Percentiles rank a stretch among this genome's conserved stretches.
Evolutionary conservation across 92 coral and sea anemone genomes (phyloP).

Genomic region (Bergia puertoricense): DNA sequence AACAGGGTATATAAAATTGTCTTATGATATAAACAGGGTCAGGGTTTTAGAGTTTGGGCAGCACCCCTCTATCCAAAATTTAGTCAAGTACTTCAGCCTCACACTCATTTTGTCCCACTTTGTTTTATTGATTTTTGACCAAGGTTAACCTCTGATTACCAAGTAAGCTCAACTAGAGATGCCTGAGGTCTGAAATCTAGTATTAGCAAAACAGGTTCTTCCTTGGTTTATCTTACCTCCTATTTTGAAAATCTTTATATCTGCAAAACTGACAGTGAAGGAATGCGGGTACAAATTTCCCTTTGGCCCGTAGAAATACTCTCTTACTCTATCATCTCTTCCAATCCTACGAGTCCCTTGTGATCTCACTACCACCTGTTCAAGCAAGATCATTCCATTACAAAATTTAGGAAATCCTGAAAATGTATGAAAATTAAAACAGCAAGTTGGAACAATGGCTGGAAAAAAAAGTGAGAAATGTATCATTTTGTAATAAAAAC

Average conservation of each 20-base stretch:
- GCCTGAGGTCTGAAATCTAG: too few relatives aligned
- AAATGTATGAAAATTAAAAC: not conserved
- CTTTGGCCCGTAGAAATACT: conserved; percentile 90
- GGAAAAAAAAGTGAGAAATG: too few relatives aligned
- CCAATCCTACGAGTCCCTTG: conserved; percentile 70
- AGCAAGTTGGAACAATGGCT: not conserved
- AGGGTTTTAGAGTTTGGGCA: too few relatives aligned
- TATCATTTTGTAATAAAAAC: too few relatives aligned
- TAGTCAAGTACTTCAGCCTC: too few relatives aligned
- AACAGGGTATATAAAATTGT: too few relatives aligned
- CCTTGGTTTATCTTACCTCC: conserved; percentile 72
- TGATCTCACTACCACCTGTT: conserved; percentile 90
- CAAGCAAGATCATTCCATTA: not conserved
- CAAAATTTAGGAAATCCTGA: not conserved
- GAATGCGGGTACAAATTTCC: conserved; percentile 90
- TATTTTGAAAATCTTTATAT: conserved; percentile 92
- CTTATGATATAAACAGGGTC: too few relatives aligned
- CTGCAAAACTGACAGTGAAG: conserved; percentile 93
- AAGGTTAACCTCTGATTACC: too few relatives aligned
- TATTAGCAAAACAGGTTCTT: not conserved
- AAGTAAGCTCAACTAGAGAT: too few relatives aligned
- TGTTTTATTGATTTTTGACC: too few relatives aligned
- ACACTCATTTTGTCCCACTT: too few relatives aligned
- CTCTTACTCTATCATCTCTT: conserved; percentile 87
- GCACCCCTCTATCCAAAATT: too few relatives aligned